Conservation (phyloP, 2,113 vertebrate species). For the Hypomesus transpacificus region DNA sequence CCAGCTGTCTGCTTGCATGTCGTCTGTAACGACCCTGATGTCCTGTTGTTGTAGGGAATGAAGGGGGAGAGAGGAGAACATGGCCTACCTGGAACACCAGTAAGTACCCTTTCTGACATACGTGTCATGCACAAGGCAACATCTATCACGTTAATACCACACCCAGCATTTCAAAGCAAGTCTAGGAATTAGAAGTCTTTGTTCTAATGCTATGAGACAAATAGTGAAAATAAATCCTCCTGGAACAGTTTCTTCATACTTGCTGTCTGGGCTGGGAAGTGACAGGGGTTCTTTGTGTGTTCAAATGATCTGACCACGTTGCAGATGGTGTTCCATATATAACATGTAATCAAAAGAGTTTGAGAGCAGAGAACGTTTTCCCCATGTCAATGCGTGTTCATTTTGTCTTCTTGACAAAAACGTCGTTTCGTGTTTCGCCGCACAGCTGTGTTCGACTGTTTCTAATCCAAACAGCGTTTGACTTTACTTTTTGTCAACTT, state of each 20-base stretch:
- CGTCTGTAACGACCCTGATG: background rate
- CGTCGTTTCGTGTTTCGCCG: background rate
- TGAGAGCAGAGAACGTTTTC: background rate
- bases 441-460: background rate
- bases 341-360: background rate
- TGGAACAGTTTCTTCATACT: background rate
- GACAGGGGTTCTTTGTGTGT: background rate
- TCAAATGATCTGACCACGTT: background rate
- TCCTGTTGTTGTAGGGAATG: conserved; percentile 59
- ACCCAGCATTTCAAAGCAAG: too few species aligned
- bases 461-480: conserved; percentile 2
- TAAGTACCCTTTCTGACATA: conserved; percentile 51
- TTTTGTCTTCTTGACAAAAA: background rate
- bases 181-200: too few species aligned
- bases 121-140: too few species aligned
- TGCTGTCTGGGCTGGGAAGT: background rate
- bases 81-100: conserved; percentile 79
- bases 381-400: background rate
- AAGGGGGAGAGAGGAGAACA: conserved; percentile 81
- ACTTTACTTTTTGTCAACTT: background rate
- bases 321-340: background rate
- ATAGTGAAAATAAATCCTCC: too few species aligned
- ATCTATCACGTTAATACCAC: too few species aligned
- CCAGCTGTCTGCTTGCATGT: background rate
- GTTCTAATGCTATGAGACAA: too few species aligned